These are phyloP conservation scores for Stichopus horrens DNA, from an alignment of 53 echinoderm and acorn worm species.

Conservation along the genomic window DNA sequence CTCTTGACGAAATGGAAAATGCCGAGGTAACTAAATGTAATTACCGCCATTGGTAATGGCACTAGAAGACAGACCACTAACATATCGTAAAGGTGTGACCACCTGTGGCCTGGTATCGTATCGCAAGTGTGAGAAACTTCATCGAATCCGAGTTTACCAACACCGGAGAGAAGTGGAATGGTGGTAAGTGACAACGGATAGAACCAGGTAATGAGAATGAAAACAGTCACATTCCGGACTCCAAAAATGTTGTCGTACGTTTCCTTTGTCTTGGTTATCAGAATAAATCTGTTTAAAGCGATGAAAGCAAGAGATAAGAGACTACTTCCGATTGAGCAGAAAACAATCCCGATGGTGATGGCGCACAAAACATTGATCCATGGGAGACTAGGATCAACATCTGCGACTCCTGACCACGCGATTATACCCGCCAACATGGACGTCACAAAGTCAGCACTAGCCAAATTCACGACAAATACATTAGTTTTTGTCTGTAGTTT, in stretches of 20 bases:
- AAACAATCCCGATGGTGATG: constrained; percentile 1
- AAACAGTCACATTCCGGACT: constrained; percentile 13
- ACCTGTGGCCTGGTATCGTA: not conserved
- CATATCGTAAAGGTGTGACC: constrained; percentile 15
- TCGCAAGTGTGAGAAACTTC: constrained; percentile 7
- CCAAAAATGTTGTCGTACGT: not conserved
- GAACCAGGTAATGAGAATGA: constrained; percentile 45
- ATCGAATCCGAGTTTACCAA: constrained; percentile 52
- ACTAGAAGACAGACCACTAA: not conserved
- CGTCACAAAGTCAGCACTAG: constrained; percentile 20
- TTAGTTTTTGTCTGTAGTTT: constrained; percentile 16
- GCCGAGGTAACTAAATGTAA: constrained; percentile 12
- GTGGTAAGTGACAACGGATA: constrained; percentile 19
- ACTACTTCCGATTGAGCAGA: constrained; percentile 2
- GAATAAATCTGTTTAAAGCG: constrained; percentile 24
- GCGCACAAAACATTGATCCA: constrained; percentile 30
- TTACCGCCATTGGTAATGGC: constrained; percentile 26
- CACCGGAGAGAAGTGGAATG: constrained; percentile 40
- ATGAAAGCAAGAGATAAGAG: constrained; percentile 4
- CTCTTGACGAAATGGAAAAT: not conserved
- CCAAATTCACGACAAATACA: constrained; percentile 25
- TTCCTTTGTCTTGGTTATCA: constrained; percentile 4
- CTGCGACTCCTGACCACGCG: constrained; percentile 23
- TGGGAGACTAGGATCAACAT: not conserved
- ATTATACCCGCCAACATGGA: not conserved